Evolutionary conservation across 2,797 vertebrate genomes (phyloP).

Genomic region (Thamnophis elegans): DNA sequence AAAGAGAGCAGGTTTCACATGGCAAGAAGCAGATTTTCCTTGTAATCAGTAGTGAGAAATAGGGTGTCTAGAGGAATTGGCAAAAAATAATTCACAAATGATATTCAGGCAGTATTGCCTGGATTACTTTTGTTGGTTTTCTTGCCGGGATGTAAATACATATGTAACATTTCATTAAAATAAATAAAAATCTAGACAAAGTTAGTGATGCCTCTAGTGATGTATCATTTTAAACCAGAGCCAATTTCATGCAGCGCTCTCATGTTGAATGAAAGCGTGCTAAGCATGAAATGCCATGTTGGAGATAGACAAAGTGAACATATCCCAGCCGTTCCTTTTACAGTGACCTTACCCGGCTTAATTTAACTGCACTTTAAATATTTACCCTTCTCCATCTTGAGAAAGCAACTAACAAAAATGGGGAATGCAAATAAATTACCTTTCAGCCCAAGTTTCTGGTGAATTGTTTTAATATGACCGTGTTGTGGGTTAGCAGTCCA

Average conservation of each 20-base stretch:
- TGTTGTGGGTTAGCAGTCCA: slow-evolving; percentile 3
- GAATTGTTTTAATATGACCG: slow-evolving; percentile 33
- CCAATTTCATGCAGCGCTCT: neutral
- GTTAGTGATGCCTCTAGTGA: neutral
- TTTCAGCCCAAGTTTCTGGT: slow-evolving; percentile 33
- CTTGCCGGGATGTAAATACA: neutral
- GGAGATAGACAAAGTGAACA: slow-evolving; percentile 13
- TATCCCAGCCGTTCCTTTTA: slow-evolving; percentile 34
- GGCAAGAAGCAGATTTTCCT: neutral
- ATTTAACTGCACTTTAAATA: slow-evolving; percentile 50
- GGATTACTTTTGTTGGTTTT: neutral
- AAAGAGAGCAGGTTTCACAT: neutral
- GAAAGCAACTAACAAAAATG: slow-evolving; percentile 31
- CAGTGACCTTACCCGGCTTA: slow-evolving; percentile 49
- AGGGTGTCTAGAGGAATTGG: neutral
- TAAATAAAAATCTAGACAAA: neutral
- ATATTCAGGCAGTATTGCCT: neutral
- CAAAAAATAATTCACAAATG: neutral
- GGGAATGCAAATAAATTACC: slow-evolving; percentile 41
- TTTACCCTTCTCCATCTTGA: slow-evolving; percentile 42
- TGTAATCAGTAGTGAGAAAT: neutral
- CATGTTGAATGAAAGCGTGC: neutral
- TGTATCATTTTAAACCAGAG: neutral
- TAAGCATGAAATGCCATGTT: neutral
- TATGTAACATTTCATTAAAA: neutral